Base-by-base conservation (phyloP, 2,113 vertebrate genomes). In the Chelonoidis abingdonii region DNA sequence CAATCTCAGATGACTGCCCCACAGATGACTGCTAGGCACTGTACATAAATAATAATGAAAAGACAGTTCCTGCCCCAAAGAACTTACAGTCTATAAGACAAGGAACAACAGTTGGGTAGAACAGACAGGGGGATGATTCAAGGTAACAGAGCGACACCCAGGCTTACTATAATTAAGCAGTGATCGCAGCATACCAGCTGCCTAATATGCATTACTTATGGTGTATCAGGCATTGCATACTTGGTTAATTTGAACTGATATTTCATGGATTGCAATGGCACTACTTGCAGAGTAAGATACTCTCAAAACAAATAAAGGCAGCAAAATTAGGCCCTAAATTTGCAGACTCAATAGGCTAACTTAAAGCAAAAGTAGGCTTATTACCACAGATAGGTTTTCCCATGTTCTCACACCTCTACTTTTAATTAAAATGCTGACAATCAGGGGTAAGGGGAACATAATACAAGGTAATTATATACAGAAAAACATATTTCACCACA, bases 341-440 rank as follows among this genome's bases (percentile, higher is more conserved):
- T 94, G 84, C 95, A 96, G 94, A 97, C 88, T 96, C 90, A 92
- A 75, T 80, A 90, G 50, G 76, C 89, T 88, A 94, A 90, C 96
- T 97, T 97, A 96, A 96, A 97, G 90, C 90, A 97, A 97, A 98
- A 95, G 91, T 94, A 96, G 93, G 83, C 91, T 88, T 93, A 89
- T 88, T 96, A 50, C 88, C 94, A 89, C 94, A 88, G 93, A 93
- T 88, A 98, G 87, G 96, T 92, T 97, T 98, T 93, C 96, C 95
- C 93, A 97, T 97, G 96, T 97, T 98, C 97, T 97, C 94, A 92
- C 94, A 95, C 96, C 95, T 98, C 97, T 97, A 95, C 93, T 98
- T 98, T 98, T 98, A 98, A 98, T 98, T 98, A 98, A 98, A 98
- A 98, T 98, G 95, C 96, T 98, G 98, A 98, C 97, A 97, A 97